Evolutionary conservation across 2,113 vertebrate species (phyloP), one percentile per base, ranked within the genome.

Genomic region (Onychorhynchus coronatus): DNA sequence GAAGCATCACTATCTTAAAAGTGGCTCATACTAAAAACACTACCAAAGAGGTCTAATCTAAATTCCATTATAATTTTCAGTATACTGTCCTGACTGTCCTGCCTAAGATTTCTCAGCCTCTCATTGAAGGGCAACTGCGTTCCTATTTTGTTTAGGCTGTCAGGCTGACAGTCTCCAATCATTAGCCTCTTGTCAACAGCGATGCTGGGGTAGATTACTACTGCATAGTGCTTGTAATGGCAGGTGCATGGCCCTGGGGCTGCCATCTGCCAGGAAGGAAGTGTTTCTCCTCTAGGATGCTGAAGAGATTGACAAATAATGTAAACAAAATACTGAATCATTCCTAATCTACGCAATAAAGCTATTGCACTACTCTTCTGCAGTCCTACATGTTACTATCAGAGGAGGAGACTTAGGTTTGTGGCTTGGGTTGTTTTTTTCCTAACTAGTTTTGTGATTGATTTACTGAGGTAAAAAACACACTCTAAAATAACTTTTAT

Each of bases 151-250:
- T 96, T 94, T 82, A 81, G 67, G 93, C 92, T 77, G 49, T 44
- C 78, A 95, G 85, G 98, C 98, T 98, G 98, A 98, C 98, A 98
- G 98, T 93, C 97, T 98, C 98, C 97, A 91, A 97, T 98, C 98
- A 98, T 98, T 98, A 98, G 98, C 96, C 98, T 98, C 98, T 98
- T 98, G 98, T 99, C 98, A 98, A 96, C 97, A 98, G 97, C 27
- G 68, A 97, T 94, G 97, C 98, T 97, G 97, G 98, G 98, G 97
- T 97, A 97, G 98, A 98, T 98, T 98, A 98, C 98, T 95, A 98
- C 97, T 93, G 97, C 95, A 81, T 84, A 95, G 85, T 97, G 97
- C 98, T 98, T 97, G 95, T 97, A 95, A 96, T 88, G 97, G 98
- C 98, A 99, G 98, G 98, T 98, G 98, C 98, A 98, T 95, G 97